A percentile compares a stretch with the other conserved stretches of the same genome.
These are phyloP conservation scores for Porites rus DNA, from an alignment of 92 coral and sea anemone genomes.

Conservation along the genomic window DNA sequence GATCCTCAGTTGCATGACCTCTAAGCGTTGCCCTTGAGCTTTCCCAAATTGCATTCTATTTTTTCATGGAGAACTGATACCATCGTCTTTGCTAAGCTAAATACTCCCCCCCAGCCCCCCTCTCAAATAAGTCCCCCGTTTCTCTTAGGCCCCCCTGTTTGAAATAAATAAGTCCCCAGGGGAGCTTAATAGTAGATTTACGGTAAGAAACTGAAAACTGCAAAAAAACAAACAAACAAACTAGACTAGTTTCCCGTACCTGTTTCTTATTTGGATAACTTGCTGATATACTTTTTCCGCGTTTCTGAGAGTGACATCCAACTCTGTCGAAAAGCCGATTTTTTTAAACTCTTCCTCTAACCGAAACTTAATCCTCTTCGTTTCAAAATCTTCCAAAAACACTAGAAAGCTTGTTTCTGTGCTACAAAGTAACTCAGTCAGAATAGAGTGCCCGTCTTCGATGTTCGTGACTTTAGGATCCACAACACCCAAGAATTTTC, in stretches of 20 bases:
- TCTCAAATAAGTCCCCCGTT: no score
- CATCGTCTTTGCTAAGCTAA: no score
- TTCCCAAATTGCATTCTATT: no score
- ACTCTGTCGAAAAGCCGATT: slow-evolving; percentile 26
- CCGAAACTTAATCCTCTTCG: slow-evolving; percentile 22
- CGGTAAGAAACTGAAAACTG: neutral
- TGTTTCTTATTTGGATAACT: slow-evolving; percentile 16
- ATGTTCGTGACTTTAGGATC: slow-evolving; percentile 30
- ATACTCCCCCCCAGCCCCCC: no score
- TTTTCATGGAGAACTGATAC: no score
- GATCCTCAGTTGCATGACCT: no score
- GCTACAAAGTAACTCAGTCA: slow-evolving; percentile 26
- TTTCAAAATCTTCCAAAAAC: slow-evolving; percentile 34
- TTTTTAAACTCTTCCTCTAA: slow-evolving; percentile 29
- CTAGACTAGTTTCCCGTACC: neutral
- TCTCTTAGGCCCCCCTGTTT: no score
- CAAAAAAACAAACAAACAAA: neutral
- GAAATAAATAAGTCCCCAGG: no score
- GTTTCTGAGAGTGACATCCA: slow-evolving; percentile 16
- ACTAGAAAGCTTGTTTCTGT: slow-evolving; percentile 25
- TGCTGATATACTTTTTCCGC: neutral
- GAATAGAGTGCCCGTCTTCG: slow-evolving; percentile 33
- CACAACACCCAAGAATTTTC: slow-evolving; percentile 7
- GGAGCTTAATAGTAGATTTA: no score
- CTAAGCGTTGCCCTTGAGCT: no score